A percentile compares a stretch with the other conserved stretches of the same genome.
Evolutionary conservation across 2,888 invertebrate genomes (phyloP).

Genomic region (Fragum fragum): DNA sequence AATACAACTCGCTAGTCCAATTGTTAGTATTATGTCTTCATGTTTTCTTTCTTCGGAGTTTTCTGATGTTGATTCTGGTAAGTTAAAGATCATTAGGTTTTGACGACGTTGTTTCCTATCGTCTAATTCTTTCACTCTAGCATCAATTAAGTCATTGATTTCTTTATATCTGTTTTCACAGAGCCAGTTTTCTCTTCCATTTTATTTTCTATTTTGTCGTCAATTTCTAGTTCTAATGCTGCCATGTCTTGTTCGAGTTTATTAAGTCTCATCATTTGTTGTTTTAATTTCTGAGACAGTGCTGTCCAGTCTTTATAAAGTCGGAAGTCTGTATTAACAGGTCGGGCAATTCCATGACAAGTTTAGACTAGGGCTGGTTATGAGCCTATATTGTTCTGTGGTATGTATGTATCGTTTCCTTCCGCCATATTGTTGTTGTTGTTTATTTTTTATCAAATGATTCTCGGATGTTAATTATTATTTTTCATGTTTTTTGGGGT

Average conservation of each 20-base stretch:
- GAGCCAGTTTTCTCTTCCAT: not conserved
- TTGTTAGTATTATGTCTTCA: not conserved
- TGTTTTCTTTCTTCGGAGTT: not conserved
- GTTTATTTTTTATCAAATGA: too few species aligned
- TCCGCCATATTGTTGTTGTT: too few species aligned
- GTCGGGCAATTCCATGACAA: slow-evolving; percentile 1
- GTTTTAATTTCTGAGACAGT: not conserved
- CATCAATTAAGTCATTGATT: not conserved
- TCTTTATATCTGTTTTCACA: too few species aligned
- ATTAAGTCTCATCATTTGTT: not conserved
- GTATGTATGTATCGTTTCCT: too few species aligned
- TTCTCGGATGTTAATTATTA: too few species aligned
- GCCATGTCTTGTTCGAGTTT: not conserved
- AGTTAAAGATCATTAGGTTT: not conserved
- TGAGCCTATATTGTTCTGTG: not conserved
- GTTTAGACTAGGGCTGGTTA: not conserved
- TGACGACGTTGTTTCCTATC: not conserved
- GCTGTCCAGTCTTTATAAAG: slow-evolving; percentile 1
- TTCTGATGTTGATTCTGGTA: not conserved
- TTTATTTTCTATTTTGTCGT: not conserved
- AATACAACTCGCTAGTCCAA: not conserved
- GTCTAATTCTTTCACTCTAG: not conserved
- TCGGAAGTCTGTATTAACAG: not conserved
- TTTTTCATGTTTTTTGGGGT: too few species aligned
- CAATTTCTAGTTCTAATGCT: too few species aligned